Percentiles rank a stretch among this genome's conserved stretches.
Evolutionary conservation across 2,888 invertebrate species (phyloP).

Genomic region (Nematopogon swammerdamellus): DNA sequence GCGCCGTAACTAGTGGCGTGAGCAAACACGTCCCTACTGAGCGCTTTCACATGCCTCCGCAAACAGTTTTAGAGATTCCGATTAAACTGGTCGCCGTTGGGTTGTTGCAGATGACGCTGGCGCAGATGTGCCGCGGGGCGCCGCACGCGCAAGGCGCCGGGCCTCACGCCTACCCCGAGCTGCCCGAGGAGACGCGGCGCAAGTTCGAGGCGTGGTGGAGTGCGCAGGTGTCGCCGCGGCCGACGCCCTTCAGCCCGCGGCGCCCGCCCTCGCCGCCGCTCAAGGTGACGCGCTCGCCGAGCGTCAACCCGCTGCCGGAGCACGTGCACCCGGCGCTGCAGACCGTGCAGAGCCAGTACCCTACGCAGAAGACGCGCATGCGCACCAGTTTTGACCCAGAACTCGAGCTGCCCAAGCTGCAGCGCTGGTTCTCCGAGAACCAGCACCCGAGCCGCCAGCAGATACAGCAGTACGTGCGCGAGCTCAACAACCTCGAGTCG

Average conservation of each 20-base stretch:
- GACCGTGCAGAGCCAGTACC: constrained; percentile 71
- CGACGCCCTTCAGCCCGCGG: constrained; percentile 46
- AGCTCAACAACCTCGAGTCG: constrained; percentile 89
- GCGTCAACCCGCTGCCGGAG: constrained; percentile 43
- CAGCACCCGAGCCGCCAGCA: constrained; percentile 96
- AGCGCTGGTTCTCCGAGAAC: constrained; percentile 96
- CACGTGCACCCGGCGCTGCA: constrained; percentile 72
- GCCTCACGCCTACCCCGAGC: constrained; percentile 64
- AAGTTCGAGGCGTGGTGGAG: constrained; percentile 93
- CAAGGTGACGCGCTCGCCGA: constrained; percentile 48
- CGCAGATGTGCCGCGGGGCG: constrained; percentile 79
- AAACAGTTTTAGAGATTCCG: neutral
- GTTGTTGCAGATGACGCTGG: constrained; percentile 69
- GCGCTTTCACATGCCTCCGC: neutral
- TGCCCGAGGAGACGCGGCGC: constrained; percentile 78
- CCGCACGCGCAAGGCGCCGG: constrained; percentile 55
- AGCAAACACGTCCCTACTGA: neutral
- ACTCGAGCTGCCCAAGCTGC: constrained; percentile 91
- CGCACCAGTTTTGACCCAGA: constrained; percentile 97
- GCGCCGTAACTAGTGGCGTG: neutral
- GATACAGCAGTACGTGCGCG: constrained; percentile 93
- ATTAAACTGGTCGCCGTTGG: too few species aligned
- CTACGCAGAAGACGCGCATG: constrained; percentile 89
- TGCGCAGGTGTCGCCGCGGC: constrained; percentile 65
- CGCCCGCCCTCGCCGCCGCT: constrained; percentile 48